Base-by-base conservation (phyloP, 2,113 vertebrate species). In the Cephalopterus ornatus region DNA sequence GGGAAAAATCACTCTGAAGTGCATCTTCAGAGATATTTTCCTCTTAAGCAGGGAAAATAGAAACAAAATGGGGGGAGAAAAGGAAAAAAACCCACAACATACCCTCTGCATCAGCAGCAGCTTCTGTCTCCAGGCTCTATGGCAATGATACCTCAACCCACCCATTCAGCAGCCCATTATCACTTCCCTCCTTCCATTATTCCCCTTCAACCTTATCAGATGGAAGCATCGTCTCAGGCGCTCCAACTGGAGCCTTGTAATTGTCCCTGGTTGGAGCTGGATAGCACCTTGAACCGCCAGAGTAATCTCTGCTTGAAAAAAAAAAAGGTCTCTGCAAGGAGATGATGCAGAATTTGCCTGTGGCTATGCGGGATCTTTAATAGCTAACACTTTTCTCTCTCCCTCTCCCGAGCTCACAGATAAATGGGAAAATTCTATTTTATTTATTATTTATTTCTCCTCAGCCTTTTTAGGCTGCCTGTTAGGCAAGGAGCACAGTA, bases 201-300 rank as follows among this genome's bases (percentile, higher is more conserved):
- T 98, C 97, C 97, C 97, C 96, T 97, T 98, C 97, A 98, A 96
- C 97, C 98, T 98, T 98, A 98, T 98, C 98, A 98, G 97, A 97
- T 87, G 39, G 92, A 95, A 97, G 97, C 97, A 98, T 98, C 97
- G 4, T 95, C 95, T 98, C 97, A 97, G 97, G 98, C 35, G 96
- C 97, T 98, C 96, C 61, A 89, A 97, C 97, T 97, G 91, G 97
- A 98, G 98, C 97, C 98, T 98, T 98, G 98, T 98, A 98, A 98
- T 98, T 98, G 98, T 98, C 97, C 97, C 97, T 72, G 93, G 97
- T 97, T 98, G 96, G 97, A 97, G 98, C 97, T 98, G 94, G 97
- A 98, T 98, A 98, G 98, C 97, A 98, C 98, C 98, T 98, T 98
- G 98, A 98, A 98, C 98, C 44, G 92, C 97, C 96, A 95, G 97